These are phyloP conservation scores for Melinaea menophilus DNA, from an alignment of 2,888 invertebrate species.

Conservation along the genomic window DNA sequence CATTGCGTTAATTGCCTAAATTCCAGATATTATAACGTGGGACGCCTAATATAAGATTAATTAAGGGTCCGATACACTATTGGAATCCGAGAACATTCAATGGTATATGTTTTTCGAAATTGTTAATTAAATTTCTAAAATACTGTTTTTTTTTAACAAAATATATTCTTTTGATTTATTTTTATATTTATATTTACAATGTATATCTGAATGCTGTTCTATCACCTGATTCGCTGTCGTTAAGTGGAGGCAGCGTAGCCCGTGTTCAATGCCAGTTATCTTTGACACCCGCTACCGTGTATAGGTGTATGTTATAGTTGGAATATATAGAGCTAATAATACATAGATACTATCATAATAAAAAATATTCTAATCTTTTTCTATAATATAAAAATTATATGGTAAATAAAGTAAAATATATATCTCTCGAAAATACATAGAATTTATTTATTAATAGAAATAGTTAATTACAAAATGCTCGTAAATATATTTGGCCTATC, in stretches of 20 bases:
- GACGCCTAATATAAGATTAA: conserved; percentile 19
- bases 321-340: not conserved
- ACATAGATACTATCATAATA: not conserved
- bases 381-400: not conserved
- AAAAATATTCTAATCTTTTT: not conserved
- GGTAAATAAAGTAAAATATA: no score
- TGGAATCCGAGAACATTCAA: conserved; percentile 1
- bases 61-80: not conserved
- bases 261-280: conserved; percentile 56
- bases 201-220: not conserved
- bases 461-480: not conserved
- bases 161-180: not conserved
- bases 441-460: no score
- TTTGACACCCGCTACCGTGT: conserved; percentile 38
- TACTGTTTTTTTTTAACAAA: not conserved
- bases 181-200: conserved; percentile 3
- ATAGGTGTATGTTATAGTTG: not conserved
- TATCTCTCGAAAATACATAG: no score
- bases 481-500: not conserved
- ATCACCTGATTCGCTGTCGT: not conserved
- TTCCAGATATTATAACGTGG: conserved; percentile 23
- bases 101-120: not conserved
- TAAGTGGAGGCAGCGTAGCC: conserved; percentile 23
- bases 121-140: not conserved
- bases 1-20: conserved; percentile 25